These are phyloP conservation scores for Corella eumyota DNA, from an alignment of 23 tunicate species.

Conservation along the genomic window DNA sequence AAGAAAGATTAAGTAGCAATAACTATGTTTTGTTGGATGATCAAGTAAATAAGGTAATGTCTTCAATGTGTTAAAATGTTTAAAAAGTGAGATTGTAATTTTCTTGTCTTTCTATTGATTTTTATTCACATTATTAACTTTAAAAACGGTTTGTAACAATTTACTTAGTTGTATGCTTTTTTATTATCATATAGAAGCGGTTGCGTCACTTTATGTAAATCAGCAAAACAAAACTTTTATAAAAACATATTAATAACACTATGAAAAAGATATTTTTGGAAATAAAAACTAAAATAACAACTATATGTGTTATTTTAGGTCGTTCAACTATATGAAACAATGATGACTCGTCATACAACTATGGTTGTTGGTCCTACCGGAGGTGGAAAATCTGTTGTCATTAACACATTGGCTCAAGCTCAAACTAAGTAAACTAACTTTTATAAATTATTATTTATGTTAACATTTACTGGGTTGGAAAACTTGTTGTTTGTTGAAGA, in stretches of 20 bases:
- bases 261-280: too few relatives aligned
- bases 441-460: too few relatives aligned
- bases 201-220: too few relatives aligned
- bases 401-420: constrained; percentile 90
- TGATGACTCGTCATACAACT: constrained; percentile 99
- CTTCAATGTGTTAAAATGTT: too few relatives aligned
- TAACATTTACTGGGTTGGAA: too few relatives aligned
- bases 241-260: too few relatives aligned
- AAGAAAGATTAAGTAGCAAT: constrained; percentile 39
- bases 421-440: constrained; percentile 85
- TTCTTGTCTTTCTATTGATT: background rate
- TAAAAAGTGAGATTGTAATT: too few relatives aligned
- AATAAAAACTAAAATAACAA: too few relatives aligned
- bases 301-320: too few relatives aligned
- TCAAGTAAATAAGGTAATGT: constrained; percentile 81
- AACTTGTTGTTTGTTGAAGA: too few relatives aligned
- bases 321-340: constrained; percentile 94
- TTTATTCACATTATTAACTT: background rate
- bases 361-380: constrained; percentile 99
- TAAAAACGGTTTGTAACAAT: background rate
- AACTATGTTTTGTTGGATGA: constrained; percentile 76
- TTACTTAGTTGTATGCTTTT: background rate
- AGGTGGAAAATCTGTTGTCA: constrained; percentile 94
- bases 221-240: too few relatives aligned
- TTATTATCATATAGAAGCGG: too few relatives aligned